Evolutionary conservation across 2,113 vertebrate species (phyloP), one percentile per base, ranked within the genome.

Genomic region (Xiphorhynchus elegans): DNA sequence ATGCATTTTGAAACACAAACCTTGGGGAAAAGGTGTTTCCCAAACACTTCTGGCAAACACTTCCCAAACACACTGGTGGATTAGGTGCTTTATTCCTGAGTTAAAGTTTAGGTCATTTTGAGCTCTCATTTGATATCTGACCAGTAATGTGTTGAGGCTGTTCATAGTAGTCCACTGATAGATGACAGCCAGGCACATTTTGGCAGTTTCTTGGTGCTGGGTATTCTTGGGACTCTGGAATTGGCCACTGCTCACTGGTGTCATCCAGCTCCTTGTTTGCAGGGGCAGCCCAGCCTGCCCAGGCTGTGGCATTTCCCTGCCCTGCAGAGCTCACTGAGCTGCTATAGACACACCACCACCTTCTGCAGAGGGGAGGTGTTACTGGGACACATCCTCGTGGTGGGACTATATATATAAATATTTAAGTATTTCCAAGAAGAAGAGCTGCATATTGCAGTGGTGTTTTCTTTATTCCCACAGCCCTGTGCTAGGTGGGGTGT

Each of bases 341-440:
- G 59, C 2, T 2, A 14, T 3, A 9, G 12, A 1, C 25, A 4
- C 1, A 2, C 29, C 44, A 4, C 59, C 4, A 7, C 67, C 44
- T 59, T 47, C 60, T 2, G 0, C 49, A 73, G 59, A 14, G 68
- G 39, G 46, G 31, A 17, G 31, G 31, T 74, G 25, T 50, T 85
- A 23, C 17, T n/a, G 62, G 69, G 82, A 46, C 46, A 23, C 37
- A 21, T 87, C 84, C 52, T 81, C 2, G 0, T 39, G n/a, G 13
- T 39, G 39, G 44, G 56, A 77, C 31, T 18, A 1, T 7, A 1
- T 7, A 9, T 29, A 80, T 58, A 59, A 68, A 56, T 68, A 64
- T 44, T 84, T 8, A 17, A 70, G 37, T 62, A 14, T 74, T 81
- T 84, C 46, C 60, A 52, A 49, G 84, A 84, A 60, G n/a, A n/a